These are phyloP conservation scores for Phrynocephalus vlangalii DNA, from an alignment of 2,797 vertebrate genomes.

Conservation along the genomic window DNA sequence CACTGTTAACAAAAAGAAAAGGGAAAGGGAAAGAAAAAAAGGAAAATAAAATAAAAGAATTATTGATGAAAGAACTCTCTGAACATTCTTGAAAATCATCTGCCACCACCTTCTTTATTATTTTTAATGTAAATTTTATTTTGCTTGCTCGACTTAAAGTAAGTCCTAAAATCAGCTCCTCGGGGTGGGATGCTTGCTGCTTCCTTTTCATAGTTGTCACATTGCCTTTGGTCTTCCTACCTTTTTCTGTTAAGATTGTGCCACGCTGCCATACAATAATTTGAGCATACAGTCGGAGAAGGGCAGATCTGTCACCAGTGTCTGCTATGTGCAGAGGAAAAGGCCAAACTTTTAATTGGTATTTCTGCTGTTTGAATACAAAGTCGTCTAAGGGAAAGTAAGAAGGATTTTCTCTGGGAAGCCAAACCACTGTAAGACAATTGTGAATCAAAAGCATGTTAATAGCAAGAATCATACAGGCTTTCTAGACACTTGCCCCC, in stretches of 20 bases:
- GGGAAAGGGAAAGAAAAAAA: conserved; percentile 28
- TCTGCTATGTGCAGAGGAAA: conserved; percentile 29
- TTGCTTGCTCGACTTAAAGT: conserved; percentile 68
- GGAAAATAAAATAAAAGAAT: conserved; percentile 19
- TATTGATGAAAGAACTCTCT: conserved; percentile 66
- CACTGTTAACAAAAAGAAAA: conserved; percentile 66
- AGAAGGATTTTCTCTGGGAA: not conserved
- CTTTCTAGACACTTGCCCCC: conserved; percentile 43
- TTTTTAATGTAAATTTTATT: conserved; percentile 58
- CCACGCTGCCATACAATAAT: not conserved
- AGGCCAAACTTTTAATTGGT: conserved; percentile 30
- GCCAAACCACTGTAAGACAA: conserved; percentile 15
- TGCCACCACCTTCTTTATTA: conserved; percentile 65
- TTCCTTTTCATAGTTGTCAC: conserved; percentile 59
- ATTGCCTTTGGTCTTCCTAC: conserved; percentile 38
- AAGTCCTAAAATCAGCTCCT: conserved; percentile 68
- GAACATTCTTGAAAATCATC: conserved; percentile 70
- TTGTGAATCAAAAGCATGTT: conserved; percentile 13
- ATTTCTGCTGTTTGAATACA: conserved; percentile 11
- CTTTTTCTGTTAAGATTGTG: conserved; percentile 45
- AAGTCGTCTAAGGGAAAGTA: conserved; percentile 22
- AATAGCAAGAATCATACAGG: conserved; percentile 2
- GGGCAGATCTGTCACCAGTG: conserved; percentile 34
- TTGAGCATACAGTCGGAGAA: conserved; percentile 31
- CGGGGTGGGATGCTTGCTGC: conserved; percentile 45